Percentiles rank a stretch among this genome's conserved stretches.
Conservation (phyloP, 2,888 invertebrate species). For the Platypus cylindrus region DNA sequence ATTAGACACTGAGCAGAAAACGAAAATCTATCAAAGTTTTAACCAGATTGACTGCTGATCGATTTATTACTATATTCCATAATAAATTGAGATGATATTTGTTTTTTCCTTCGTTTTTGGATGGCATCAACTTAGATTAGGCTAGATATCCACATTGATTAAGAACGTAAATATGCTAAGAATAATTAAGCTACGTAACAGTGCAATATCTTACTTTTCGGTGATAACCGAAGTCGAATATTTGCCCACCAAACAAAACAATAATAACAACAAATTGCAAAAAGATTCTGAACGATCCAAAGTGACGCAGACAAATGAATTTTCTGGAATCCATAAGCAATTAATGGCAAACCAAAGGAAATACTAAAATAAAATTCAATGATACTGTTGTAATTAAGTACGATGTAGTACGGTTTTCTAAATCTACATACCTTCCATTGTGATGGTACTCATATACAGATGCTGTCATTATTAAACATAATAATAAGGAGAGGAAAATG, state of each 20-base stretch:
- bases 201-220: conserved; percentile 33
- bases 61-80: no score
- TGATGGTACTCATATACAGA: conserved; percentile 59
- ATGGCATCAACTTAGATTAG: conserved; percentile 1
- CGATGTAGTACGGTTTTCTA: conserved; percentile 1
- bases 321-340: conserved; percentile 46
- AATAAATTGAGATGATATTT: neutral
- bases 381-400: neutral
- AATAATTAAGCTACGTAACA: neutral
- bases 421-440: conserved; percentile 54
- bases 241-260: conserved; percentile 40
- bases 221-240: conserved; percentile 23
- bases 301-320: conserved; percentile 42
- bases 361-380: conserved; percentile 9
- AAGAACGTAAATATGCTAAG: neutral
- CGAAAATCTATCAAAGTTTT: no score
- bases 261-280: conserved; percentile 35
- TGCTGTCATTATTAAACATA: conserved; percentile 60
- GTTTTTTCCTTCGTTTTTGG: neutral
- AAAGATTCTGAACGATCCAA: conserved; percentile 41
- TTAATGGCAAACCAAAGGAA: conserved; percentile 43
- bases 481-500: conserved; percentile 65
- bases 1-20: no score
- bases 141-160: neutral
- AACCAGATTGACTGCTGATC: no score